Percentiles rank a stretch among this genome's conserved stretches.
Conservation (phyloP, 1,140 invertebrate species). For the Micrasema longulum region DNA sequence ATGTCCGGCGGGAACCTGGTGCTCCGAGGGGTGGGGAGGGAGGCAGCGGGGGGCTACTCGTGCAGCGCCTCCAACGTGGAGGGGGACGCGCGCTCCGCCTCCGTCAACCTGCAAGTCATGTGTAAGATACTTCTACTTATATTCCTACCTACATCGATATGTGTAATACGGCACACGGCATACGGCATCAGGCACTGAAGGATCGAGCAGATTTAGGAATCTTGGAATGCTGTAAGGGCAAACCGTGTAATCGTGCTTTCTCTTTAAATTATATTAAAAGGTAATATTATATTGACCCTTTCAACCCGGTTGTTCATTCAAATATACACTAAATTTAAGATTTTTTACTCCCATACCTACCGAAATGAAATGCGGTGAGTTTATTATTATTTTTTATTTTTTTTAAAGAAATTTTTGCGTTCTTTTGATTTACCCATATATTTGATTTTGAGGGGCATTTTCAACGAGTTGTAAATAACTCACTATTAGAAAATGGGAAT, state of each 20-base stretch:
- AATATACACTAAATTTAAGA: no score
- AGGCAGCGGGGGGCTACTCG: slow-evolving; percentile 84
- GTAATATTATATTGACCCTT: no score
- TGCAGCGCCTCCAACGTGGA: slow-evolving; percentile 89
- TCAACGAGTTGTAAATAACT: no score
- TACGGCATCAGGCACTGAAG: no score
- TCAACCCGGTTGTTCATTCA: no score
- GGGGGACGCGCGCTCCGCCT: slow-evolving; percentile 84
- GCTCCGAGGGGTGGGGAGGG: slow-evolving; percentile 79
- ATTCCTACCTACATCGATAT: neutral
- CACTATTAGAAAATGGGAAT: no score
- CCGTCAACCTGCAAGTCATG: slow-evolving; percentile 85
- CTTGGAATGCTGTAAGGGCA: neutral
- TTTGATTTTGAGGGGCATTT: no score
- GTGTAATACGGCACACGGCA: neutral
- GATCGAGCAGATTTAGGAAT: neutral
- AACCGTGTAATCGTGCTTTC: neutral
- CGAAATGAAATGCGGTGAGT: no score
- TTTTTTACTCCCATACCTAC: no score
- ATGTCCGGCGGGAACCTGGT: slow-evolving; percentile 83
- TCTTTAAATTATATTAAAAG: neutral
- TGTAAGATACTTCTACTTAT: slow-evolving; percentile 72
- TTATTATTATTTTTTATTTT: no score
- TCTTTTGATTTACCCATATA: no score
- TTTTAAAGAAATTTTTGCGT: no score